Percentiles rank a stretch among this genome's conserved stretches.
Evolutionary conservation across 1,140 invertebrate genomes (phyloP).

Genomic region (Cepaea nemoralis): DNA sequence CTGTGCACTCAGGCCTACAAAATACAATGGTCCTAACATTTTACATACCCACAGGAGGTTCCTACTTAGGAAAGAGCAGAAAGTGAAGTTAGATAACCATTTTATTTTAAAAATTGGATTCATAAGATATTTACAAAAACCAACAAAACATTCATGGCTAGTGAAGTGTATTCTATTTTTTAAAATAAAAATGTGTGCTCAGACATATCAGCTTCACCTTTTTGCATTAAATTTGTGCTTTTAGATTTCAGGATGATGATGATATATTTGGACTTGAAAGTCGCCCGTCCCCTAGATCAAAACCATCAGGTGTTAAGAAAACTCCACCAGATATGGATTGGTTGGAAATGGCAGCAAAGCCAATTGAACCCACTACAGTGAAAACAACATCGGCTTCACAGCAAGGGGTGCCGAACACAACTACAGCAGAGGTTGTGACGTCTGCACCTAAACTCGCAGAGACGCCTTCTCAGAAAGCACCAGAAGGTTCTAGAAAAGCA

Average conservation of each 20-base stretch:
- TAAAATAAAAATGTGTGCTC: too few relatives aligned
- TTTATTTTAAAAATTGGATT: too few relatives aligned
- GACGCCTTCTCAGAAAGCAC: not conserved
- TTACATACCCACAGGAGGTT: too few relatives aligned
- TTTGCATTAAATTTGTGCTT: not conserved
- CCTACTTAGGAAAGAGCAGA: too few relatives aligned
- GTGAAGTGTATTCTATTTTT: too few relatives aligned
- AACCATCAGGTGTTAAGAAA: conserved; percentile 32
- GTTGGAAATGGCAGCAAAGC: conserved; percentile 45
- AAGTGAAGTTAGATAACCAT: too few relatives aligned
- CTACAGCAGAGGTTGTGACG: not conserved
- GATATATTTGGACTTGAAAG: conserved; percentile 61
- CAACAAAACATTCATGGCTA: too few relatives aligned
- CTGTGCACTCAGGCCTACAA: too few relatives aligned
- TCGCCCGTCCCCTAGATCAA: conserved; percentile 44
- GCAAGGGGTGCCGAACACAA: not conserved
- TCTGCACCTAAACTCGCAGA: not conserved
- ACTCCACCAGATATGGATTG: conserved; percentile 57
- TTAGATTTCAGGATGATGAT: conserved; percentile 59
- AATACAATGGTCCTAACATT: too few relatives aligned
- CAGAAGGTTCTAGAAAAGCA: conserved; percentile 8
- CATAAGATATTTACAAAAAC: too few relatives aligned
- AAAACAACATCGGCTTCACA: conserved; percentile 2
- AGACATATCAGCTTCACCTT: too few relatives aligned
- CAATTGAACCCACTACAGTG: conserved; percentile 15